phyloP scores from a whole-genome alignment of 2,888 invertebrate species.

The Scaptodrosophila latifasciaeformis region DNA sequence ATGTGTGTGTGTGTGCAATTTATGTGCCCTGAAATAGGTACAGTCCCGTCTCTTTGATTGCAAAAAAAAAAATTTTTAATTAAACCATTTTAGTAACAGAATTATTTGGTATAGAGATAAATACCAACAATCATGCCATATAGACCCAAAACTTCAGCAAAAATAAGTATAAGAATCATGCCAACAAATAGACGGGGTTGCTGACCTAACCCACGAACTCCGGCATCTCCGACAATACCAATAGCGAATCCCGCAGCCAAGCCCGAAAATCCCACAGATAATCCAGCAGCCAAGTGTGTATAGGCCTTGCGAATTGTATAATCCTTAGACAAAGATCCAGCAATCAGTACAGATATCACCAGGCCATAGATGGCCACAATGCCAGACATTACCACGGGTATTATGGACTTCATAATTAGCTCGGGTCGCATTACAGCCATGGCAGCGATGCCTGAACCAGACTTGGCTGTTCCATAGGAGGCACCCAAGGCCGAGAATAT shows the following conservation, averaged over 20 bases:
- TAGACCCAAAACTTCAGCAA: slow-evolving; percentile 99
- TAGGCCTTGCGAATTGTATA: slow-evolving; percentile 86
- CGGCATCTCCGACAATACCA: slow-evolving; percentile 94
- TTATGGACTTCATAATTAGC: slow-evolving; percentile 91
- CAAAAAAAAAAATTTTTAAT: no score
- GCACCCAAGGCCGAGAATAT: slow-evolving; percentile 95
- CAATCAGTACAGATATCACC: slow-evolving; percentile 97
- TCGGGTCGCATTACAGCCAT: slow-evolving; percentile 99
- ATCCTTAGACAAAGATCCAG: slow-evolving; percentile 77
- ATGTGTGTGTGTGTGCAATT: no score
- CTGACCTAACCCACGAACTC: slow-evolving; percentile 98
- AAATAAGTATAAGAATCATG: slow-evolving; percentile 83
- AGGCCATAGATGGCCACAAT: slow-evolving; percentile 99
- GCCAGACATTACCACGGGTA: slow-evolving; percentile 99
- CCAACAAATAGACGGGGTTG: slow-evolving; percentile 85
- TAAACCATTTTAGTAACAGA: not conserved
- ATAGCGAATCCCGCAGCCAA: slow-evolving; percentile 87
- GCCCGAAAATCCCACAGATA: slow-evolving; percentile 97
- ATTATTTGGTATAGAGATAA: slow-evolving; percentile 93
- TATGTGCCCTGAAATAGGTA: no score
- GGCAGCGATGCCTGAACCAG: slow-evolving; percentile 80
- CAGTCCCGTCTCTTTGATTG: no score
- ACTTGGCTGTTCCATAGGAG: slow-evolving; percentile 48
- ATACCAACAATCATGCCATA: slow-evolving; percentile 99
- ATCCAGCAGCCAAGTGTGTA: slow-evolving; percentile 96